Conservation (phyloP, 1,140 invertebrate species). For the Papilio helenus region DNA sequence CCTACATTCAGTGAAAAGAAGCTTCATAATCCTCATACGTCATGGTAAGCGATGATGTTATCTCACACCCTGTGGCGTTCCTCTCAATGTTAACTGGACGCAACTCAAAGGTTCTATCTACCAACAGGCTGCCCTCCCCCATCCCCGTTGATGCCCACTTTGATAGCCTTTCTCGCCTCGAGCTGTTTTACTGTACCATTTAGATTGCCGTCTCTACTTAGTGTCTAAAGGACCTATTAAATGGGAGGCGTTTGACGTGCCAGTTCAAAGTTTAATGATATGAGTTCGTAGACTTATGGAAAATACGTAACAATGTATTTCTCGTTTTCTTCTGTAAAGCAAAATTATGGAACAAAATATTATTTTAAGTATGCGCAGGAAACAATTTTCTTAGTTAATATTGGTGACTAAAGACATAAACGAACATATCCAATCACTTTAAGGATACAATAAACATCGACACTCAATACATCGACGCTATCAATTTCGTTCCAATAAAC, state of each 20-base stretch:
- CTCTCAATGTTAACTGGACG: constrained; percentile 75
- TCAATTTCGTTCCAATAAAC: constrained; percentile 18
- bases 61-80: constrained; percentile 67
- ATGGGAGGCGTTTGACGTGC: constrained; percentile 1
- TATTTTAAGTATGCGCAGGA: not conserved
- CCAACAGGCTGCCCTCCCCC: constrained; percentile 53
- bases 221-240: constrained; percentile 47
- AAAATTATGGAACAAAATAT: not conserved
- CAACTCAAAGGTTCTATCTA: constrained; percentile 63
- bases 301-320: not conserved
- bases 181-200: constrained; percentile 70
- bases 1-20: constrained; percentile 28
- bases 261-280: not conserved
- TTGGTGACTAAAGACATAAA: not conserved
- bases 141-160: constrained; percentile 61
- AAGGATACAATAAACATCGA: constrained; percentile 9
- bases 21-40: constrained; percentile 40
- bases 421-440: constrained; percentile 1
- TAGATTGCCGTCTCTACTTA: constrained; percentile 63
- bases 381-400: not conserved
- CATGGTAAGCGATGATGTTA: constrained; percentile 63
- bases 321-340: not conserved
- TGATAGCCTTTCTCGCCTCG: constrained; percentile 59
- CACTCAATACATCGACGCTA: constrained; percentile 2
- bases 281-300: not conserved